Base-by-base conservation (phyloP, 2,797 vertebrate genomes). In the Nannoperca australis region DNA sequence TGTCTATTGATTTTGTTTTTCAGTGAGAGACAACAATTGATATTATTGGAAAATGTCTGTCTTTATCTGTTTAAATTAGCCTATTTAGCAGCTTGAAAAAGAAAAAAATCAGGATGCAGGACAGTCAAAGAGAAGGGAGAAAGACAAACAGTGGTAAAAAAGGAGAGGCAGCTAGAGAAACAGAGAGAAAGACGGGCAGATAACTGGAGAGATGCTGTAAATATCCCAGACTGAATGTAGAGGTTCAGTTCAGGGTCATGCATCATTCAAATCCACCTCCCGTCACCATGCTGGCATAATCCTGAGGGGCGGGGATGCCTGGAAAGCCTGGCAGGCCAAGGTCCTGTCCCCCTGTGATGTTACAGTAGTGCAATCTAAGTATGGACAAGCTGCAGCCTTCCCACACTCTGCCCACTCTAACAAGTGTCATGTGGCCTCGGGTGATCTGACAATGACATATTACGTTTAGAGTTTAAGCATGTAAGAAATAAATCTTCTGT, bases 281-380 rank as follows among this genome's bases (percentile, higher is more conserved):
- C 60, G 73, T 73, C 58, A 18, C 72, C 63, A 64, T 32, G 32
- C 64, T 65, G 65, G 63, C 77, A 69, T 79, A 83, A 86, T 81
- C 73, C 81, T 27, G 49, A 56, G 66, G 69, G 58, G 32, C 73
- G 75, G 62, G 69, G 60, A 85, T 85, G 79, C 82, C 76, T 64
- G 63, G 75, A 81, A 81, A 73, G 77, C 73, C 71, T 70, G 62
- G 50, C 85, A 88, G 81, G 83, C 83, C 90, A 86, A 84, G 83
- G 88, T 85, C 81, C 69, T 38, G 34, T 49, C 49, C 76, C 70
- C 72, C 47, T 60, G 36, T 63, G 55, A 70, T 70, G 82, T 36
- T 71, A 73, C 75, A 62, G 18, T 59, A 36, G 53, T 64, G 24
- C 69, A 73, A 1, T 66, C 77, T 60, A 60, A 78, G 70, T 73